A percentile compares a stretch with the other conserved stretches of the same genome.
Evolutionary conservation across 2,797 vertebrate genomes (phyloP).

Genomic region (Dendrocincla tyrannina): DNA sequence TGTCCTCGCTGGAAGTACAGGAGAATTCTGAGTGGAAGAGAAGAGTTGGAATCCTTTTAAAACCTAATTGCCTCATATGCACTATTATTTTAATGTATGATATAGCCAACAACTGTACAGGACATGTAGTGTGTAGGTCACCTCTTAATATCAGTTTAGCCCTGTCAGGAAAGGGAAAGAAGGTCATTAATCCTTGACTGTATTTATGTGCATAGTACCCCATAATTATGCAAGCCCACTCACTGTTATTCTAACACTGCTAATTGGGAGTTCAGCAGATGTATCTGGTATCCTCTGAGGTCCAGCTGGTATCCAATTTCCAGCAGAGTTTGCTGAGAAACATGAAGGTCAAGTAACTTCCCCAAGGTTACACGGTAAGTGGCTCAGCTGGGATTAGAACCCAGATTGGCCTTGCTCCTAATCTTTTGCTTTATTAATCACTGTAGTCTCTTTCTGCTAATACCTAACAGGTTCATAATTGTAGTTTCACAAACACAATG

Average conservation of each 20-base stretch:
- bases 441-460: constrained; percentile 10
- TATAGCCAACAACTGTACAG: neutral
- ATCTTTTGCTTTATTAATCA: constrained; percentile 52
- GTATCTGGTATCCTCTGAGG: neutral
- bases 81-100: neutral
- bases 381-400: constrained; percentile 59
- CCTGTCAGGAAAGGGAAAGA: neutral
- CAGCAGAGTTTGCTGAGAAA: constrained; percentile 37
- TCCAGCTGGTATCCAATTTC: constrained; percentile 54
- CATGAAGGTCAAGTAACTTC: constrained; percentile 62
- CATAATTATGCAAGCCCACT: neutral
- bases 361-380: constrained; percentile 51
- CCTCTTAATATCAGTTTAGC: neutral
- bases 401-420: constrained; percentile 33
- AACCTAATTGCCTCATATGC: neutral
- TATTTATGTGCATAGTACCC: neutral
- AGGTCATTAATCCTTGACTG: neutral
- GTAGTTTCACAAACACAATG: neutral
- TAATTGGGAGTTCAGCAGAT: constrained; percentile 35
- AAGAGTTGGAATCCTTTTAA: constrained; percentile 30
- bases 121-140: neutral
- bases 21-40: neutral
- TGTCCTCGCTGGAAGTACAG: neutral
- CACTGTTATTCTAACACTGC: neutral
- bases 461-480: neutral